Base-by-base conservation (phyloP, 2,888 invertebrate species). In the Byasa hedistus region DNA sequence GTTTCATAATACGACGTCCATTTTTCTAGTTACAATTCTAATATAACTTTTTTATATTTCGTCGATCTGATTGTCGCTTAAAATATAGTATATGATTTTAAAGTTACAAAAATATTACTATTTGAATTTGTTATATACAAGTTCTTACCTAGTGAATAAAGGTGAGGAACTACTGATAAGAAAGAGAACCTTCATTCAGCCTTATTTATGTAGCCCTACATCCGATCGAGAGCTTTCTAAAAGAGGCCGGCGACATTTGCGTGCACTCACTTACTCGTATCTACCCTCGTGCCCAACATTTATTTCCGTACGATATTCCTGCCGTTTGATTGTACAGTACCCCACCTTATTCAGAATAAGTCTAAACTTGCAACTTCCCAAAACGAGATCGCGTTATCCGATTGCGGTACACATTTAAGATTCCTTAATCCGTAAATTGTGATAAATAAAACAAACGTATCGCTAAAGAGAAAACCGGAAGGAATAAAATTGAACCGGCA, bases 181-280 rank as follows among this genome's bases (percentile, higher is more conserved):
- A 32, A 32, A 10, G 76, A 57, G 21, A 78, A 83, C 84, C 84
- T 84, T 84, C 85, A 88, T 85, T 83, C 85, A 83, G 80, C 80
- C 84, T 88, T 91, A 89, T 91, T 90, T 91, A 91, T 90, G 90
- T 88, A 87, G 85, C 86, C 73, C 79, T 73, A 81, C 87, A 80
- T 89, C 89, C 91, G 87, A 91, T 89, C 89, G 90, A 89, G 89
- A 87, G 84, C 77, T 81, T 78, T 78, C 73, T 76, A 74, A 76
- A 60, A 74, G 76, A 82, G 85, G 78, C 82, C 84, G 83, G 78
- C 81, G 67, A 84, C 88, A 84, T 85, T 84, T 83, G 83, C 82
- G 79, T 66, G 44, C 66, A 48, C 62, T 62, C 78, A 78, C 80
- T 77, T 71, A 69, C 76, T 82, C 83, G 86, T 91, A 91, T 91